phyloP scores from a whole-genome alignment of 2,797 vertebrate genomes.

The Diglossa cyanea region DNA sequence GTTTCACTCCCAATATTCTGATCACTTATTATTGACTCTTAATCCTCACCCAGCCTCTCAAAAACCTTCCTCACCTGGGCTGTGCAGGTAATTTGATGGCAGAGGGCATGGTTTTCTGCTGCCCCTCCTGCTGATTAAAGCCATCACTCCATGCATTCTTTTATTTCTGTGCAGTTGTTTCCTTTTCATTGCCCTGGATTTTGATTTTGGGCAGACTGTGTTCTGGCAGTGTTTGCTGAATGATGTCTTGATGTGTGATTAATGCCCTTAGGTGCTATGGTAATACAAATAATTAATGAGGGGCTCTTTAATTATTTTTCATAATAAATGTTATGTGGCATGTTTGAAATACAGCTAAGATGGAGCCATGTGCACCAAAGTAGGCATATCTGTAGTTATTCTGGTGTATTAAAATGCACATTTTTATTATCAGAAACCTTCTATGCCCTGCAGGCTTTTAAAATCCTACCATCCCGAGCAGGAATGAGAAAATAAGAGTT shows the following conservation, averaged over 20 bases:
- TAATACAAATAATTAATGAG: slow-evolving; percentile 66
- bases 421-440: slow-evolving; percentile 20
- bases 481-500: neutral
- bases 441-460: neutral
- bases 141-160: rapidly evolving
- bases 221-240: slow-evolving; percentile 21
- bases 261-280: slow-evolving; percentile 47
- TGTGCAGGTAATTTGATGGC: neutral
- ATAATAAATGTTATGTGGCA: slow-evolving; percentile 42
- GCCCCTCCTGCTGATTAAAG: neutral
- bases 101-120: neutral
- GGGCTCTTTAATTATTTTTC: slow-evolving; percentile 45
- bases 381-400: neutral
- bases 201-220: neutral
- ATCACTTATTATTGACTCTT: neutral
- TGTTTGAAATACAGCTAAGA: slow-evolving; percentile 29
- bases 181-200: neutral
- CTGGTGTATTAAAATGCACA: neutral
- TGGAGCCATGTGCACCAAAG: neutral
- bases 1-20: neutral
- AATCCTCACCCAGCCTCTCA: no score
- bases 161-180: neutral
- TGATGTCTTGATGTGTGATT: neutral
- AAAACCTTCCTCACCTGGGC: neutral
- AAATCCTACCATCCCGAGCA: neutral